phyloP scores from a whole-genome alignment of 2,888 invertebrate genomes.

The Acleris cristana region DNA sequence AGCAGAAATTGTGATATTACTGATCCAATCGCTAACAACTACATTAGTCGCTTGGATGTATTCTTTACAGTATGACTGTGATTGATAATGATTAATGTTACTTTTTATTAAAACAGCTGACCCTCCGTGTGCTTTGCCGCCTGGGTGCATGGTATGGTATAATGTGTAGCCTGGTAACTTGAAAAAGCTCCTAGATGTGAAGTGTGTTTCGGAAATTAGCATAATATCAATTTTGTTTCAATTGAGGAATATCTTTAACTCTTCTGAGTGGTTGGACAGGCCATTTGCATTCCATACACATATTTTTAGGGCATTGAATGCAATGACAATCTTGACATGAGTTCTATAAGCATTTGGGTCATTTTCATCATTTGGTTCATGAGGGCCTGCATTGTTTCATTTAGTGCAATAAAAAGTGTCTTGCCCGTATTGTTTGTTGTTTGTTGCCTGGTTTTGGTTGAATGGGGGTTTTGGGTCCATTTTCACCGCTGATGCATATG shows the following conservation, averaged over 20 bases:
- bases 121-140: constrained; percentile 41
- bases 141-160: constrained; percentile 48
- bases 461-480: no score
- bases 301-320: constrained; percentile 3
- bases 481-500: no score
- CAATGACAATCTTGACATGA: neutral
- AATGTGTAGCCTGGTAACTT: constrained; percentile 43
- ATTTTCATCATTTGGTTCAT: neutral
- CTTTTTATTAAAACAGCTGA: constrained; percentile 39
- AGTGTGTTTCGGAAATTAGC: constrained; percentile 42
- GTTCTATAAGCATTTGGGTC: neutral
- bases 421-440: no score
- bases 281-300: constrained; percentile 35
- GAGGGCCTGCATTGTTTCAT: constrained; percentile 37
- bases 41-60: constrained; percentile 38
- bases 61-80: constrained; percentile 27
- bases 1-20: constrained; percentile 9
- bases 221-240: constrained; percentile 19
- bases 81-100: constrained; percentile 36
- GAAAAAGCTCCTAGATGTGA: constrained; percentile 37
- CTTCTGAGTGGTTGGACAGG: constrained; percentile 17
- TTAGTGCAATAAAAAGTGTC: no score
- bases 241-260: constrained; percentile 36
- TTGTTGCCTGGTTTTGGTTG: no score
- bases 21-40: constrained; percentile 1